These are phyloP conservation scores for Orthosia incerta DNA, from an alignment of 2,888 invertebrate genomes.

Conservation along the genomic window DNA sequence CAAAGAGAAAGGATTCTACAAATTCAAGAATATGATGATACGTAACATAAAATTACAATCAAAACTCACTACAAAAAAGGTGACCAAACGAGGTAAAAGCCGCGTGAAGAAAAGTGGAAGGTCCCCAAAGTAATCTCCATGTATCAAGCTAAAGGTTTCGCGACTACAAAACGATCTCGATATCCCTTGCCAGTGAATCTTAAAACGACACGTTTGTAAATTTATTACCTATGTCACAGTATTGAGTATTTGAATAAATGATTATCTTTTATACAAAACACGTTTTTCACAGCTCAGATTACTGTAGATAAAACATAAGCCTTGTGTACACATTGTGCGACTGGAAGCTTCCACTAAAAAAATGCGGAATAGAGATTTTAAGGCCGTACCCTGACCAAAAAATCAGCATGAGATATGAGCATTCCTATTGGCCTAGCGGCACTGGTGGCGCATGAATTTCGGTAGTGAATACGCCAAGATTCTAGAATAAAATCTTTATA, in stretches of 20 bases:
- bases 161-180: constrained; percentile 56
- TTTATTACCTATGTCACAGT: constrained; percentile 65
- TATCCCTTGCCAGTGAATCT: constrained; percentile 68
- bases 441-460: too few species aligned
- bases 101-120: constrained; percentile 71
- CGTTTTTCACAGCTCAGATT: constrained; percentile 39
- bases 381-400: too few species aligned
- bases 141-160: constrained; percentile 68
- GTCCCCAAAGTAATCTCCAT: constrained; percentile 72
- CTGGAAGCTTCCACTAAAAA: constrained; percentile 27
- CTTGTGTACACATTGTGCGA: constrained; percentile 2
- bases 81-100: constrained; percentile 68
- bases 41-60: constrained; percentile 73
- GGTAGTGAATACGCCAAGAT: too few species aligned
- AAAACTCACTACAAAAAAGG: constrained; percentile 57
- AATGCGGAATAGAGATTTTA: constrained; percentile 60
- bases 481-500: too few species aligned
- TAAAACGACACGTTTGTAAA: constrained; percentile 69
- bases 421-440: too few species aligned
- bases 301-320: constrained; percentile 16
- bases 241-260: constrained; percentile 72
- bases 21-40: constrained; percentile 78
- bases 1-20: constrained; percentile 81
- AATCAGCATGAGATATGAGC: too few species aligned
- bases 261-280: constrained; percentile 36